phyloP scores from a whole-genome alignment of 2,113 vertebrate species.

The Probosciger aterrimus region DNA sequence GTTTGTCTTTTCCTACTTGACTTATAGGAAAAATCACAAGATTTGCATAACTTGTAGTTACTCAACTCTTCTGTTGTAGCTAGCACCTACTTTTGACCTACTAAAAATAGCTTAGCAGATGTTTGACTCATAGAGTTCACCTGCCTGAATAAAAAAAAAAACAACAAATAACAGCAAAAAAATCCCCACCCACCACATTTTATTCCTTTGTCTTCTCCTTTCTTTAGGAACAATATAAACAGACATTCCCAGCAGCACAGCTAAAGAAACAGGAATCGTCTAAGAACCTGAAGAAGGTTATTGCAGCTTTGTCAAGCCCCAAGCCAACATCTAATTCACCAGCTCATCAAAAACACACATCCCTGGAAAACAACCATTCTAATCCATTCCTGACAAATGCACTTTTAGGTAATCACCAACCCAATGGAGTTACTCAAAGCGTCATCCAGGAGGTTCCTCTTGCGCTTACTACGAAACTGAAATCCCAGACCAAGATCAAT shows the following conservation, averaged over 20 bases:
- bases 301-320: conserved; percentile 77
- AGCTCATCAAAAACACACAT: conserved; percentile 75
- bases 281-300: conserved; percentile 83
- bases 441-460: conserved; percentile 90
- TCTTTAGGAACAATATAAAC: conserved; percentile 84
- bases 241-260: conserved; percentile 78
- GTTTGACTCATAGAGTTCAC: background rate
- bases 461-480: conserved; percentile 88
- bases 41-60: background rate
- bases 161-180: background rate
- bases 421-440: conserved; percentile 82
- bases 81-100: background rate
- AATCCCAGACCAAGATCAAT: conserved; percentile 72
- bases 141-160: background rate
- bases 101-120: background rate
- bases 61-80: background rate
- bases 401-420: conserved; percentile 89
- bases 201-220: conserved; percentile 50
- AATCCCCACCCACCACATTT: background rate
- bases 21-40: background rate
- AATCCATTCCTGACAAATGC: conserved; percentile 90
- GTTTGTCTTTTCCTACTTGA: background rate
- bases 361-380: conserved; percentile 80
- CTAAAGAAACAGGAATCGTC: conserved; percentile 82
- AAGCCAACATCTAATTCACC: conserved; percentile 77